phyloP scores from a whole-genome alignment of 2,888 invertebrate species.

The Ormia ochracea region DNA sequence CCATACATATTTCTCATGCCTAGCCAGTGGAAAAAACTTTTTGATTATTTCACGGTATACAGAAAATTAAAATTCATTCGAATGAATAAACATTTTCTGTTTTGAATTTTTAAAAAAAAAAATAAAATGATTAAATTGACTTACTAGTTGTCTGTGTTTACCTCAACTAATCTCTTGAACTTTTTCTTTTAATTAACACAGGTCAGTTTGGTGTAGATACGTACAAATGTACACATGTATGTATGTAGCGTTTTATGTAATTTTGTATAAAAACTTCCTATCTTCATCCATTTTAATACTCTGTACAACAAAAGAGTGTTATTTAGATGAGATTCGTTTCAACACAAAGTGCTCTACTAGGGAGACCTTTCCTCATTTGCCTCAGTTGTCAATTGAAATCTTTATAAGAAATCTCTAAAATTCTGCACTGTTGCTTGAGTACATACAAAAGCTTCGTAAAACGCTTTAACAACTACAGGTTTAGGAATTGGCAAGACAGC shows the following conservation, averaged over 20 bases:
- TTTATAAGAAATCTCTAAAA: slow-evolving; percentile 71
- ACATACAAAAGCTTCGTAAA: background rate
- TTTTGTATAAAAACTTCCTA: slow-evolving; percentile 25
- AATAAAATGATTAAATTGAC: background rate
- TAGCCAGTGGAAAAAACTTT: background rate
- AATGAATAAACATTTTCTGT: too few relatives aligned
- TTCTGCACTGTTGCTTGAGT: slow-evolving; percentile 65
- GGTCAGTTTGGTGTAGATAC: slow-evolving; percentile 29
- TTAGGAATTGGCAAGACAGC: background rate
- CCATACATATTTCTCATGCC: background rate
- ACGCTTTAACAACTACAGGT: background rate
- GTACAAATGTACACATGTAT: too few relatives aligned
- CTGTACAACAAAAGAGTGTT: slow-evolving; percentile 32
- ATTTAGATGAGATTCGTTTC: slow-evolving; percentile 37
- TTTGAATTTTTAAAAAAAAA: too few relatives aligned
- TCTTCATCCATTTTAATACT: slow-evolving; percentile 12
- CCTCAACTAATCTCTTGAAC: background rate
- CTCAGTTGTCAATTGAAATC: slow-evolving; percentile 72
- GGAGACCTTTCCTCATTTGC: slow-evolving; percentile 70
- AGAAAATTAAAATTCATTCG: background rate
- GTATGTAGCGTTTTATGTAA: too few relatives aligned
- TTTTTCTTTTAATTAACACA: slow-evolving; percentile 16
- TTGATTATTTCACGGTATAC: background rate
- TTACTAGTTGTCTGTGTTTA: background rate
- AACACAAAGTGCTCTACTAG: slow-evolving; percentile 27